phyloP scores from a whole-genome alignment of 2,888 invertebrate species.

The Amorpha juglandis region DNA sequence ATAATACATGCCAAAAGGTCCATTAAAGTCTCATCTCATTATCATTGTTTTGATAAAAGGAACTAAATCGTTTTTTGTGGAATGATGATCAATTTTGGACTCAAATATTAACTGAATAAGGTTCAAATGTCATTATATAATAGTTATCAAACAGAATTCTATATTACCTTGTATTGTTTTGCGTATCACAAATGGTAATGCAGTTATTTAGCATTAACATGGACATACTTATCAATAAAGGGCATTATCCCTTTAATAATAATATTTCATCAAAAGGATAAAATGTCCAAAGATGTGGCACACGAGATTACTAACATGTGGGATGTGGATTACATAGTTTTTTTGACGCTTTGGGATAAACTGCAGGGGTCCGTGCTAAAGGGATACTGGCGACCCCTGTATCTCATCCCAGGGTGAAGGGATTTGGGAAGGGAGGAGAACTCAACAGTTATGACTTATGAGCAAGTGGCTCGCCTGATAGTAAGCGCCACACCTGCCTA shows the following conservation, averaged over 20 bases:
- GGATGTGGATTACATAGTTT: too few species aligned
- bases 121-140: not conserved
- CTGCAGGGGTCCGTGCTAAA: too few species aligned
- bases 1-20: not conserved
- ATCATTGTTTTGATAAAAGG: conserved; percentile 8
- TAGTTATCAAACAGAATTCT: conserved; percentile 7
- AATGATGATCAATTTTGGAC: not conserved
- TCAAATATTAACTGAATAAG: not conserved
- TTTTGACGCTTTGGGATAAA: too few species aligned
- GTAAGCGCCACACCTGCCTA: too few species aligned
- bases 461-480: too few species aligned
- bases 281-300: too few species aligned
- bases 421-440: too few species aligned
- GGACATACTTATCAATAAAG: not conserved
- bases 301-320: too few species aligned
- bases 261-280: too few species aligned
- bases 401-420: too few species aligned
- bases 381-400: too few species aligned
- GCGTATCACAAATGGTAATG: conserved; percentile 11
- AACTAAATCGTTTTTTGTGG: not conserved
- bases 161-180: conserved; percentile 6
- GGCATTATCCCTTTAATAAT: not conserved
- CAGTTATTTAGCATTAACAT: not conserved
- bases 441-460: too few species aligned
- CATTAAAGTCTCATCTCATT: conserved; percentile 20